Base-by-base conservation (phyloP, 2,888 invertebrate species). In the Cheiracanthium punctorium region DNA sequence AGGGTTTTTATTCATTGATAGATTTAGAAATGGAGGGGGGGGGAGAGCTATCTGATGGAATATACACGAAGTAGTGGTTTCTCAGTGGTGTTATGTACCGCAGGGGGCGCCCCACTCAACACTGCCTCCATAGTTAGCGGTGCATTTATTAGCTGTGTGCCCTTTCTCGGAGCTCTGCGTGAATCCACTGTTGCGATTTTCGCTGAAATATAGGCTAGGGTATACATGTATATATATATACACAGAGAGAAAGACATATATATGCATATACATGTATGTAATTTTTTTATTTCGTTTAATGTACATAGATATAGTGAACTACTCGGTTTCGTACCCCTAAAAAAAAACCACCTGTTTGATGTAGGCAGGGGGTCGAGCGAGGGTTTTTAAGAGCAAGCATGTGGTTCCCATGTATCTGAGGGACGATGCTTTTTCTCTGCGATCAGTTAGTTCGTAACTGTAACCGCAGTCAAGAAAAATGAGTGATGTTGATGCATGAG, bases 71-170 rank as follows among this genome's bases (percentile, higher is more conserved):
- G 79, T 85, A 85, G 84, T 85, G 79, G 84, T 79, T 85, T 79
- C 84, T 48, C 84, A 73, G 84, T 85, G 84, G 84, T 85, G 84
- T 85, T 85, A 79, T 80, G 73, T 77, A 5, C 84, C 8, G 33
- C 70, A 33, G 67, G 84, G 74, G 79, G 43, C 33, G 17, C 79
- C 74, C 84, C 52, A 41, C 77, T 74, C 79, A 85, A 85, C 84
- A 85, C 84, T 85, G 29, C 79, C 84, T 85, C 79, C 84, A 85
- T 79, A 80, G 84, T 85, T 85, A 85, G 79, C 84, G 74, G 33
- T 69, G 84, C 84, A 85, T 85, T 85, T 85, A 85, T 85, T 85
- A 85, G 69, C 84, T 52, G 84, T 85, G 73, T 85, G 70, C 79
- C 72, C 74, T 85, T 85, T 85, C 71, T 70, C 71, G 32, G 48